Evolutionary conservation across 1,140 invertebrate species (phyloP).

Genomic region (Halictus rubicundus): DNA sequence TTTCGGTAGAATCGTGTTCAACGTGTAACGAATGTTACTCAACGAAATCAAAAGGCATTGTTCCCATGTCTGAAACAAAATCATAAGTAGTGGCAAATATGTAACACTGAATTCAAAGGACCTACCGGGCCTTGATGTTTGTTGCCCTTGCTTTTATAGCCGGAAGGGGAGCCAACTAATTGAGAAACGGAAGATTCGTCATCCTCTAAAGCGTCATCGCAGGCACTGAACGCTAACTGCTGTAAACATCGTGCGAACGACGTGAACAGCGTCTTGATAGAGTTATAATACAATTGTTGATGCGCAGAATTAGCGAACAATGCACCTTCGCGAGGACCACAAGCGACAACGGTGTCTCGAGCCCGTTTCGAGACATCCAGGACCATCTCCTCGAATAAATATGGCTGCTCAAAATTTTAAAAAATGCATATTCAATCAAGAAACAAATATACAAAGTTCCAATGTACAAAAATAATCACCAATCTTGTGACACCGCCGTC

Average conservation of each 20-base stretch:
- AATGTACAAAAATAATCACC: slow-evolving; percentile 77
- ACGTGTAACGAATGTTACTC: slow-evolving; percentile 94
- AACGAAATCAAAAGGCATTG: slow-evolving; percentile 91
- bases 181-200: slow-evolving; percentile 84
- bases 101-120: slow-evolving; percentile 33
- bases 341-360: slow-evolving; percentile 90
- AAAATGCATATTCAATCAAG: slow-evolving; percentile 10
- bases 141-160: slow-evolving; percentile 75
- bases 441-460: slow-evolving; percentile 19
- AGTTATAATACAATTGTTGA: slow-evolving; percentile 84
- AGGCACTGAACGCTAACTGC: slow-evolving; percentile 84
- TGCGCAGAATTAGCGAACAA: slow-evolving; percentile 85
- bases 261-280: slow-evolving; percentile 87
- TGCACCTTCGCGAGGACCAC: slow-evolving; percentile 86
- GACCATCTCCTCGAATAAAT: slow-evolving; percentile 90
- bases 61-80: slow-evolving; percentile 85
- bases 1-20: slow-evolving; percentile 86
- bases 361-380: slow-evolving; percentile 92
- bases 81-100: slow-evolving; percentile 38
- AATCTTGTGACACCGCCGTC: slow-evolving; percentile 91
- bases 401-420: slow-evolving; percentile 84
- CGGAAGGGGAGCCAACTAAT: slow-evolving; percentile 83
- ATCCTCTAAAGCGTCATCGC: slow-evolving; percentile 81
- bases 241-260: slow-evolving; percentile 85
- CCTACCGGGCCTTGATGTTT: slow-evolving; percentile 74